Evolutionary conservation across 2,888 invertebrate genomes (phyloP).

Genomic region (Chironomus riparius): DNA sequence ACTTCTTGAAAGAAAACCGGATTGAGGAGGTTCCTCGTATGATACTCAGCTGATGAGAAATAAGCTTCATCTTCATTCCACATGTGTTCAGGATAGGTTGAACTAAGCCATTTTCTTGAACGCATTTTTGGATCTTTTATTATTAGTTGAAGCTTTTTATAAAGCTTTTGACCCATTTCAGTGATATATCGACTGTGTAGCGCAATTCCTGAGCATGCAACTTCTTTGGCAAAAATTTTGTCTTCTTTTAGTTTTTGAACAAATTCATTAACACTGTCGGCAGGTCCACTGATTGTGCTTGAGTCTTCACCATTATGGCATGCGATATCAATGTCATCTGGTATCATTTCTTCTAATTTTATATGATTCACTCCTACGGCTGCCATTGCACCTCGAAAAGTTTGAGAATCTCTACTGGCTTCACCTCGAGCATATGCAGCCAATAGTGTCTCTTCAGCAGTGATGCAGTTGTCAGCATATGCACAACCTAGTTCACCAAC

Average conservation of each 20-base stretch:
- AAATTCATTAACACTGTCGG: slow-evolving; percentile 52
- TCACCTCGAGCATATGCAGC: slow-evolving; percentile 68
- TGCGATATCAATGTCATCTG: slow-evolving; percentile 64
- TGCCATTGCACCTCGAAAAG: slow-evolving; percentile 69
- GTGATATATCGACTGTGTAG: slow-evolving; percentile 74
- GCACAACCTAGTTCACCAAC: slow-evolving; percentile 86
- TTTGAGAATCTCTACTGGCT: slow-evolving; percentile 54
- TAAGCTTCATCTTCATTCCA: slow-evolving; percentile 57
- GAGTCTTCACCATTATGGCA: slow-evolving; percentile 75
- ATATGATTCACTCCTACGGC: slow-evolving; percentile 58
- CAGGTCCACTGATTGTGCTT: slow-evolving; percentile 75
- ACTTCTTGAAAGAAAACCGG: slow-evolving; percentile 77
- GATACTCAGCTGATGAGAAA: slow-evolving; percentile 69
- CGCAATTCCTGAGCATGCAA: slow-evolving; percentile 70
- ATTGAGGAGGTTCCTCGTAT: slow-evolving; percentile 65
- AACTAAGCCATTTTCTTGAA: slow-evolving; percentile 66
- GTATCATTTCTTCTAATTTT: slow-evolving; percentile 49
- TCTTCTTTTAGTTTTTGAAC: slow-evolving; percentile 53
- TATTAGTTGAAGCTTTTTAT: slow-evolving; percentile 52
- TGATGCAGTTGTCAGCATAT: slow-evolving; percentile 80
- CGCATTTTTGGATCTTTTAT: slow-evolving; percentile 54
- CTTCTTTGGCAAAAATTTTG: slow-evolving; percentile 64
- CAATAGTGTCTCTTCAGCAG: slow-evolving; percentile 69
- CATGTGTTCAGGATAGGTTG: slow-evolving; percentile 56
- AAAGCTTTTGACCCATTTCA: slow-evolving; percentile 50